Base-by-base conservation (phyloP, 2,113 vertebrate genomes). In the Tretioscincus oriximinensis region DNA sequence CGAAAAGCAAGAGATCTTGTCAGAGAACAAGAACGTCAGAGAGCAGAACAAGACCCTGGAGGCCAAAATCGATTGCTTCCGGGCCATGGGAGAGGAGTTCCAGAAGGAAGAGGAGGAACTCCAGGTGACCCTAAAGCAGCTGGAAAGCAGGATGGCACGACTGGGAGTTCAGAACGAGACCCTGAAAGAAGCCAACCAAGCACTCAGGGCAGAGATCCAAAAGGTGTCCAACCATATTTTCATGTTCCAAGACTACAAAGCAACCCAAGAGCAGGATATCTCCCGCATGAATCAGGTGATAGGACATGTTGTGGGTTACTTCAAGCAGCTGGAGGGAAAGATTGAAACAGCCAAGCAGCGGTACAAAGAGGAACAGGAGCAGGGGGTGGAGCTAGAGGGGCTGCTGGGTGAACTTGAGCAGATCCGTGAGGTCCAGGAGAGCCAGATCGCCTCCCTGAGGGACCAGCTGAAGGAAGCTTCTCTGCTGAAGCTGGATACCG, bases 361-460 rank as follows among this genome's bases (percentile, higher is more conserved):
- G 3, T 47, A 22, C 28, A 61, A 28, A 4, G 77, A 58, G 24
- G 58, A 75, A 47, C 21, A 41, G 31, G 11, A 5, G 10, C 72
- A 71, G 3, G 24, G 20, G 0, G 26, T 16, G 1, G 47, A 91
- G 71, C 83, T 81, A 58, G 69, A 81, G 83, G 21, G 41, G 0
- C 0, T 28, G 47, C 31, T 75, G 20, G 47, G 35, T 9, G 67
- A 77, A 49, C 79, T 87, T 41, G 84, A 91, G 45, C 26, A 79
- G 41, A 82, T 24, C 87, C 84, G 82, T 26, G 65, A 86, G 49
- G 64, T 73, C 80, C 1, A 1, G 70, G 78, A 72, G 76, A 86
- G 63, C 3, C 1, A 70, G 76, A 85, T 66, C 73, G 77, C 68
- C 64, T 69, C 49, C 2, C 81, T 87, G 74, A 61, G 47, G 22